phyloP scores from a whole-genome alignment of 1,140 invertebrate species.

The Nephila pilipes region DNA sequence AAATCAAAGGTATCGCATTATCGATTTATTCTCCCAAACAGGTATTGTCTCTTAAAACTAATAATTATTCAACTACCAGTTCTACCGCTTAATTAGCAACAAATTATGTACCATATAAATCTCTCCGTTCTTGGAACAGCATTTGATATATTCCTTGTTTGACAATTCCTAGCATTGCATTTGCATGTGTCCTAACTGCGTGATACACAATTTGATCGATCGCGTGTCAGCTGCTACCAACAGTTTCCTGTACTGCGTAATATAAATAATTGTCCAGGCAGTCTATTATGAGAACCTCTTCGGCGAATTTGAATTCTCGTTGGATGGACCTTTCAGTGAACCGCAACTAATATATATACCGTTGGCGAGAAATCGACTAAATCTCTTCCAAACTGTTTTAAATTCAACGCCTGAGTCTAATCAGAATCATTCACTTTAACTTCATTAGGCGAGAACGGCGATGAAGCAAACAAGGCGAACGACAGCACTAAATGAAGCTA shows the following conservation, averaged over 20 bases:
- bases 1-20: neutral
- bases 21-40: neutral
- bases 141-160: conserved; percentile 1
- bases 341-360: neutral
- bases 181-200: neutral
- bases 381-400: conserved; percentile 59
- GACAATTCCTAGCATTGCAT: neutral
- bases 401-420: conserved; percentile 51
- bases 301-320: neutral
- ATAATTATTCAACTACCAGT: neutral
- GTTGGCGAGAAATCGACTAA: conserved; percentile 38
- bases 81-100: neutral
- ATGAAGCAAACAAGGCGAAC: conserved; percentile 48
- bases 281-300: neutral
- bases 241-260: neutral
- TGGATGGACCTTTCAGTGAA: neutral
- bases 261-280: conserved; percentile 26
- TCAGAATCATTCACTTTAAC: conserved; percentile 62
- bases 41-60: neutral
- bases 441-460: conserved; percentile 41
- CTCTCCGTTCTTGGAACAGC: neutral
- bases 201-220: conserved; percentile 29
- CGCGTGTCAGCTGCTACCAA: neutral
- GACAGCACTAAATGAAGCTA: conserved; percentile 55
- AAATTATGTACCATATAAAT: neutral